Percentiles rank a stretch among this genome's conserved stretches.
Conservation (phyloP, 2,888 invertebrate genomes). For the Melitaea athalia region DNA sequence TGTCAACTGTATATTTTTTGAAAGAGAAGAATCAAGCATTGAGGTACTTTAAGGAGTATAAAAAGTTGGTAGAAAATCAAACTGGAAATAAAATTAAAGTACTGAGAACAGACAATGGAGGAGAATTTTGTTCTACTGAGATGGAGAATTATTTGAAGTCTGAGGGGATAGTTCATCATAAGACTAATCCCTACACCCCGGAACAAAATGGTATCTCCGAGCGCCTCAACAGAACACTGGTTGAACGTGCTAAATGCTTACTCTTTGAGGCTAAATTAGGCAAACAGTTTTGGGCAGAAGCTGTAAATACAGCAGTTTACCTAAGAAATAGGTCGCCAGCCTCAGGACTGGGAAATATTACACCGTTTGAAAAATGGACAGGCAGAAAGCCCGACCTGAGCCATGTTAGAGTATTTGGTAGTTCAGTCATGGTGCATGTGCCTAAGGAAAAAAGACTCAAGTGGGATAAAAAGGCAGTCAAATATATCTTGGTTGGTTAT, state of each 20-base stretch:
- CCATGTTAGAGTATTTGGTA: conserved; percentile 40
- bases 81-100: conserved; percentile 18
- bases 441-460: conserved; percentile 30
- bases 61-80: conserved; percentile 5
- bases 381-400: conserved; percentile 37
- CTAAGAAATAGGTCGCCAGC: conserved; percentile 32
- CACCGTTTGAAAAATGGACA: conserved; percentile 41
- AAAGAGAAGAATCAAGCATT: conserved; percentile 17
- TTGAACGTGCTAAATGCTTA: conserved; percentile 39
- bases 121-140: conserved; percentile 21
- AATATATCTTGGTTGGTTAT: conserved; percentile 40
- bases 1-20: conserved; percentile 36
- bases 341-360: conserved; percentile 19
- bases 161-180: conserved; percentile 38
- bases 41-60: neutral
- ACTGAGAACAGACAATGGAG: conserved; percentile 27
- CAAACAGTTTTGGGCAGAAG: conserved; percentile 43
- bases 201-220: conserved; percentile 43
- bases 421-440: conserved; percentile 26
- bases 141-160: conserved; percentile 29
- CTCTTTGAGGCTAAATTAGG: too few relatives aligned
- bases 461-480: conserved; percentile 38
- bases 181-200: conserved; percentile 38
- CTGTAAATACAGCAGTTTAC: conserved; percentile 38
- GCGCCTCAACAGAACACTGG: conserved; percentile 35